Percentiles rank a stretch among this genome's conserved stretches.
These are phyloP conservation scores for Epicauta chinensis DNA, from an alignment of 1,140 invertebrate species.

Conservation along the genomic window DNA sequence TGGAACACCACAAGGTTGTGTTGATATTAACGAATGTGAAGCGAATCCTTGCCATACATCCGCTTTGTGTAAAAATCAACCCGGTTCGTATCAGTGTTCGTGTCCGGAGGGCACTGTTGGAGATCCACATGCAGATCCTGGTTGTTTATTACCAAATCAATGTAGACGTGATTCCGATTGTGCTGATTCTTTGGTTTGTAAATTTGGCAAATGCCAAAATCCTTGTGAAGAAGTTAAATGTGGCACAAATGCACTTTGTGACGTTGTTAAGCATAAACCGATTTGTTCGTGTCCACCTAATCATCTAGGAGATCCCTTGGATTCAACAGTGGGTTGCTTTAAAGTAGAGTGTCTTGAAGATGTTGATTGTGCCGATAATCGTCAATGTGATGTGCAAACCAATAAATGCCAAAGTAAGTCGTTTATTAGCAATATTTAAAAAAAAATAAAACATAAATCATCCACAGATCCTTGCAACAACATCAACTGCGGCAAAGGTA, in stretches of 20 bases:
- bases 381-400: slow-evolving; percentile 62
- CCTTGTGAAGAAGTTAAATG: slow-evolving; percentile 63
- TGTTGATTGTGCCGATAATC: slow-evolving; percentile 66
- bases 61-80: slow-evolving; percentile 70
- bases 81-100: slow-evolving; percentile 71
- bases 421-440: slow-evolving; percentile 3
- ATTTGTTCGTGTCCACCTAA: slow-evolving; percentile 69
- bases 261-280: slow-evolving; percentile 61
- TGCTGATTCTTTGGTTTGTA: slow-evolving; percentile 62
- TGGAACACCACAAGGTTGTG: slow-evolving; percentile 60
- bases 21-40: slow-evolving; percentile 73
- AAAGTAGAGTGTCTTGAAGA: slow-evolving; percentile 75
- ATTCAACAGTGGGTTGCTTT: slow-evolving; percentile 66
- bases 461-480: slow-evolving; percentile 67
- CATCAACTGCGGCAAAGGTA: slow-evolving; percentile 66
- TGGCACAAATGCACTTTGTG: slow-evolving; percentile 66
- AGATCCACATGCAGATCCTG: slow-evolving; percentile 63
- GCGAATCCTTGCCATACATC: slow-evolving; percentile 72
- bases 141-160: slow-evolving; percentile 66
- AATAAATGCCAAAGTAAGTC: slow-evolving; percentile 73
- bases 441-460: slow-evolving; percentile 4
- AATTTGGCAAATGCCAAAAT: slow-evolving; percentile 66
- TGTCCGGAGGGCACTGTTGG: slow-evolving; percentile 73
- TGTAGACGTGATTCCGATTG: slow-evolving; percentile 65
- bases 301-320: slow-evolving; percentile 71